phyloP scores from a whole-genome alignment of 2,888 invertebrate genomes.

The Formica aserva region DNA sequence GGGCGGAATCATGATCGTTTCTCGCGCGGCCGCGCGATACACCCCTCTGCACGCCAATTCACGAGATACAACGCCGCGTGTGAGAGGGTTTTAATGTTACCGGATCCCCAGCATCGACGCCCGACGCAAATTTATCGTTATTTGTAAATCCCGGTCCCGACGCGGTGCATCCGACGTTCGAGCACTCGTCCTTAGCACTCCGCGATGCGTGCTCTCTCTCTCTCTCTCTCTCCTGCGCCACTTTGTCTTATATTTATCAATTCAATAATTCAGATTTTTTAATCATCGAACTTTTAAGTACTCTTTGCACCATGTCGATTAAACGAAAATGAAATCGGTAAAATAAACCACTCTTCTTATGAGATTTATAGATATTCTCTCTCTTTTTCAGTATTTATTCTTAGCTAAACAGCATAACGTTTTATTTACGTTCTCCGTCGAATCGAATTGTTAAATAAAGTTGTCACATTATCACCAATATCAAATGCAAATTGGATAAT shows the following conservation, averaged over 20 bases:
- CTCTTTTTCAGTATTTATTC: neutral
- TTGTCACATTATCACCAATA: slow-evolving; percentile 2
- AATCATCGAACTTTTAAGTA: neutral
- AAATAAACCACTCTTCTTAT: neutral
- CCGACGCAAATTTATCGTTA: slow-evolving; percentile 82
- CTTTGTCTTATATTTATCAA: slow-evolving; percentile 35
- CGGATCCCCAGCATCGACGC: slow-evolving; percentile 68
- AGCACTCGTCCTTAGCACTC: slow-evolving; percentile 62
- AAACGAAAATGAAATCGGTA: neutral
- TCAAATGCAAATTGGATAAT: slow-evolving; percentile 11
- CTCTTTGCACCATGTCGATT: neutral
- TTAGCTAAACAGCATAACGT: neutral
- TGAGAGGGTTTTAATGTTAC: slow-evolving; percentile 85
- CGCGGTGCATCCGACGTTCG: slow-evolving; percentile 56
- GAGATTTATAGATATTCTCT: neutral
- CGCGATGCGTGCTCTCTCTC: slow-evolving; percentile 22
- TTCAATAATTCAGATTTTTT: neutral
- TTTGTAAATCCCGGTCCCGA: slow-evolving; percentile 77
- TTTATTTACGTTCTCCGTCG: neutral
- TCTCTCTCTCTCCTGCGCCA: slow-evolving; percentile 22
- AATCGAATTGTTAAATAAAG: slow-evolving; percentile 30
- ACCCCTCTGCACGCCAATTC: slow-evolving; percentile 75
- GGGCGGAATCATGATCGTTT: slow-evolving; percentile 80
- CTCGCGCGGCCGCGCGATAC: slow-evolving; percentile 73
- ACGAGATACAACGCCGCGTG: slow-evolving; percentile 77